Base-by-base conservation (phyloP, 2,888 invertebrate species). In the Cataglyphis altisquamis region DNA sequence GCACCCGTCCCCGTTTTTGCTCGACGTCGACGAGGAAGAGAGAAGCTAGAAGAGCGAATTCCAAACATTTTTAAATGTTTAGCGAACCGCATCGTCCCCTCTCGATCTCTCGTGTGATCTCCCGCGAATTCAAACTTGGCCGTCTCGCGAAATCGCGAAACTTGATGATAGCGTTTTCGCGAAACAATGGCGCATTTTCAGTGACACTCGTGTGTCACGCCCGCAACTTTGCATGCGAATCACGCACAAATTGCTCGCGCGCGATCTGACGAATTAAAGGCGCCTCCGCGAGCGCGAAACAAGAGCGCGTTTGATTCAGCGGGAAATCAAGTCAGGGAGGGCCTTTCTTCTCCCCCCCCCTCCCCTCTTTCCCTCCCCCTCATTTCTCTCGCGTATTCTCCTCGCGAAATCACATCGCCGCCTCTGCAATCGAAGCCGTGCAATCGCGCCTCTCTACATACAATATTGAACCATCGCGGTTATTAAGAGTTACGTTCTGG, bases 161-260 rank as follows among this genome's bases (percentile, higher is more conserved):
- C 32, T 78, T 57, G 18, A 15, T 57, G 18, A 15, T 66, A 39
- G 67, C 55, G 8, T 21, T 32, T 32, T 66, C 60, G 36, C 60
- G 60, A 55, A 78, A 78, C 78, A 78, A 78, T 57, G 72, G 21
- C 39, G 29, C 60, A 78, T 78, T 70, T 60, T 60, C 60, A 72
- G 63, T 45, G 63, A 45, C 60, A 9, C 57, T 21, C 32, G 66
- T 21, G 10, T 6, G 25, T 25, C 25, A 25, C 25, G 25, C 25
- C 25, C n/a, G 29, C 57, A 21, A 21, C 45, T 60, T 73, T 12
- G 57, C 32, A 60, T 45, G 60, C 36, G 18, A 60, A 36, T 68
- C 78, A 60, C 41, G 18, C 25, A 21, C 21, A 78, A 78, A 78
- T 78, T 78, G 78, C 57, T 60, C 70, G 78, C 21, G 25, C 78